Evolutionary conservation across 2,113 vertebrate species (phyloP).

Genomic region (Cavia porcellus): DNA sequence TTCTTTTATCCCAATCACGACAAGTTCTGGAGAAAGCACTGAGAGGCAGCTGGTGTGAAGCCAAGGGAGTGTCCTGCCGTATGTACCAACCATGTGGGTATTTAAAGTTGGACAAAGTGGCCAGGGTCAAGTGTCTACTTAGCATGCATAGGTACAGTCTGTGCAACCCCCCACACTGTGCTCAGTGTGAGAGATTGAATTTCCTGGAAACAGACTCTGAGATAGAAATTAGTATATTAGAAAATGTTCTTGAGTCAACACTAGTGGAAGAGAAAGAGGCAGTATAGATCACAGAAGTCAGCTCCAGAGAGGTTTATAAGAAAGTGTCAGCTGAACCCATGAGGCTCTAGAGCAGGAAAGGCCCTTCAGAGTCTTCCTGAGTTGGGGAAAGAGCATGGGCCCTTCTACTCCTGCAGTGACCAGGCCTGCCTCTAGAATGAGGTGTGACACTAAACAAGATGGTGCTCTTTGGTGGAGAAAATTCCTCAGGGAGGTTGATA

Average conservation of each 20-base stretch:
- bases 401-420: neutral
- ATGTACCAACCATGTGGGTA: neutral
- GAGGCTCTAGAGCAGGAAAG: neutral
- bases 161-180: neutral
- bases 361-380: neutral
- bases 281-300: neutral
- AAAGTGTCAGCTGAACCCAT: neutral
- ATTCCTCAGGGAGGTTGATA: neutral
- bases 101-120: neutral
- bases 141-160: no score
- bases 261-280: neutral
- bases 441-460: neutral
- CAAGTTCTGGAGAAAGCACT: neutral
- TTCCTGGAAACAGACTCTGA: neutral
- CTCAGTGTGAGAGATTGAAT: neutral
- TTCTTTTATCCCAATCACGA: neutral
- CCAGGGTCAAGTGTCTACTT: neutral
- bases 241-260: neutral
- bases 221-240: neutral
- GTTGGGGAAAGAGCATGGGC: rapidly evolving
- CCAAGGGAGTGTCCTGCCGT: neutral
- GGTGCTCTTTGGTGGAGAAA: neutral
- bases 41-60: neutral
- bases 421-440: neutral
- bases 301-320: neutral